Evolutionary conservation across 2,888 invertebrate genomes (phyloP).

Genomic region (Oscheius myriophilus): DNA sequence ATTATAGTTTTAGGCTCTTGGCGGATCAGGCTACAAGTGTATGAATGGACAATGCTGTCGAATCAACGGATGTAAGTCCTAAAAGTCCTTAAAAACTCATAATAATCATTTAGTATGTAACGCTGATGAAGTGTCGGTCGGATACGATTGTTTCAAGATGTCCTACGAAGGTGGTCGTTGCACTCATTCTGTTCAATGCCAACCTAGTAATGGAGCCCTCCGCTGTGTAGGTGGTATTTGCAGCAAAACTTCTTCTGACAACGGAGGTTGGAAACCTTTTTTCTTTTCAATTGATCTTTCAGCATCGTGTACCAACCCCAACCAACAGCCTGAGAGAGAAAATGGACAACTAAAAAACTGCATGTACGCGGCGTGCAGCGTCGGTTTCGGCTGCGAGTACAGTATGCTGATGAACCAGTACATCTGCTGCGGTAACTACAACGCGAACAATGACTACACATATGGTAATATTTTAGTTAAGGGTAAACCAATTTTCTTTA

Average conservation of each 20-base stretch:
- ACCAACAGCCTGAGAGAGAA: constrained; percentile 10
- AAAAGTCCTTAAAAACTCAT: background rate
- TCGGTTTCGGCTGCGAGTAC: constrained; percentile 32
- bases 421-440: constrained; percentile 26
- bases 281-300: background rate
- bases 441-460: constrained; percentile 25
- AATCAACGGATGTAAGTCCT: constrained; percentile 25
- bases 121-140: constrained; percentile 20
- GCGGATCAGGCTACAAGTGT: constrained; percentile 27
- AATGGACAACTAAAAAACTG: constrained; percentile 23
- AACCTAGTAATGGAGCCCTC: constrained; percentile 18
- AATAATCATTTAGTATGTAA: constrained; percentile 21
- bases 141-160: constrained; percentile 21
- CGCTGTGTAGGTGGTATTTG: constrained; percentile 21
- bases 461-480: constrained; percentile 7
- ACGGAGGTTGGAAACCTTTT: background rate
- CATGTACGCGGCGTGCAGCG: constrained; percentile 28
- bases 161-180: constrained; percentile 26
- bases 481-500: background rate
- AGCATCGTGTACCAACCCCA: constrained; percentile 26
- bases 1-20: constrained; percentile 18
- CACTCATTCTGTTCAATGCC: constrained; percentile 24
- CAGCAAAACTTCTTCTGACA: background rate
- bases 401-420: constrained; percentile 22
- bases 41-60: constrained; percentile 29